Conservation (phyloP, 2,888 invertebrate species). For the Sipha maydis region DNA sequence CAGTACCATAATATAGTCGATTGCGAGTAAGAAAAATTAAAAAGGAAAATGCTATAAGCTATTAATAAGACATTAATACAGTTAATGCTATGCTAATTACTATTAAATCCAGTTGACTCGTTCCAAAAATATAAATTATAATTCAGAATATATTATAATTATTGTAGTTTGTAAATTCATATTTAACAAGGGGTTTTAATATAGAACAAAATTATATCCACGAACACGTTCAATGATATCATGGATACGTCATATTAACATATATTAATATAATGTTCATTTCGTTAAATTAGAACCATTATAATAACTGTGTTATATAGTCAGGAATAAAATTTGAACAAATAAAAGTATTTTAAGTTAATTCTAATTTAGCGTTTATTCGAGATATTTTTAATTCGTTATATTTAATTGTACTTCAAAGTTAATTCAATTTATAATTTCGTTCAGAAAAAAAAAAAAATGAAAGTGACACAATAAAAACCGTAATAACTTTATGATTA, state of each 20-base stretch:
- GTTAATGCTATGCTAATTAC: too few relatives aligned
- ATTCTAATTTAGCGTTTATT: background rate
- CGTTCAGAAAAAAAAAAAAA: background rate
- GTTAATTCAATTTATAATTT: conserved; percentile 33
- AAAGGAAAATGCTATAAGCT: too few relatives aligned
- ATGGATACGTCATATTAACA: background rate
- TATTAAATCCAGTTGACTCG: too few relatives aligned
- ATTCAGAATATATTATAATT: too few relatives aligned
- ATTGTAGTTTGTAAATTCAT: too few relatives aligned
- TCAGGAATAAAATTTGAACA: background rate
- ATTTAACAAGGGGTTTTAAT: background rate
- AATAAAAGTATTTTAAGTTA: background rate
- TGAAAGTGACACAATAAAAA: conserved; percentile 11
- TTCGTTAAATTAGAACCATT: background rate
- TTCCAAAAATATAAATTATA: too few relatives aligned
- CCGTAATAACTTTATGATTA: conserved; percentile 40
- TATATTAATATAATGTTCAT: background rate
- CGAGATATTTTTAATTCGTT: conserved; percentile 10
- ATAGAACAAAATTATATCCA: background rate
- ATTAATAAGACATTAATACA: too few relatives aligned
- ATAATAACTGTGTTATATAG: background rate
- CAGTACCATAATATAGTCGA: too few relatives aligned
- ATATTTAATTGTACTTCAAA: conserved; percentile 31
- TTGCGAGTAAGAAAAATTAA: too few relatives aligned
- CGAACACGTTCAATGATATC: background rate